phyloP scores from a whole-genome alignment of 2,113 vertebrate species.

The Heterocephalus glaber region DNA sequence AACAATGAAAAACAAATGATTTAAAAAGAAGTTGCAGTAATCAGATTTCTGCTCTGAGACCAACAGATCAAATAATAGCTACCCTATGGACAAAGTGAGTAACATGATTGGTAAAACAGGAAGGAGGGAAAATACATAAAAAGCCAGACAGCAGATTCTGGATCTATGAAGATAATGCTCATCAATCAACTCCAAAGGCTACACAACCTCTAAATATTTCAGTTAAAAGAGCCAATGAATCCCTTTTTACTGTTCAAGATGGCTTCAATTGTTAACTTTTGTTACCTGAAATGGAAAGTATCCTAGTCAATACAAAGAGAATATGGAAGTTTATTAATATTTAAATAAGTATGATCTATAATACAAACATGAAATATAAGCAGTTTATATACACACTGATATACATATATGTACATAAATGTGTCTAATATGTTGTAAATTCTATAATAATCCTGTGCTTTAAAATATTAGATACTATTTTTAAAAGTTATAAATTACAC shows the following conservation, averaged over 20 bases:
- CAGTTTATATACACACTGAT: neutral
- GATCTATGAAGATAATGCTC: neutral
- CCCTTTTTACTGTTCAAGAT: neutral
- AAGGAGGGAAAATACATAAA: neutral
- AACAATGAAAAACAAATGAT: neutral
- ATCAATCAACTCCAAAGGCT: neutral
- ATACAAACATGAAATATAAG: neutral
- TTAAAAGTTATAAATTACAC: neutral
- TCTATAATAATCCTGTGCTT: neutral
- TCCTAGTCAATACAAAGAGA: neutral
- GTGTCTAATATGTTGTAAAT: neutral
- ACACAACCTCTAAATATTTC: neutral
- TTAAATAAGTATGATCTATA: neutral
- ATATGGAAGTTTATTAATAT: neutral
- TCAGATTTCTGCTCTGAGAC: neutral
- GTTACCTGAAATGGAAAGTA: neutral
- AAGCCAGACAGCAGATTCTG: neutral
- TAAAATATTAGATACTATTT: neutral
- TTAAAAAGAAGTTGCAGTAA: neutral
- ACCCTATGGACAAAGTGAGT: neutral
- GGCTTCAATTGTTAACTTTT: neutral
- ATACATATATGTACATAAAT: neutral
- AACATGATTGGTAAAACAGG: neutral
- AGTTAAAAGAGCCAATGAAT: neutral
- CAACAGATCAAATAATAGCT: neutral